Percentiles rank a stretch among this genome's conserved stretches.
phyloP scores from a whole-genome alignment of 1,140 invertebrate species.

The Bombus vancouverensis region DNA sequence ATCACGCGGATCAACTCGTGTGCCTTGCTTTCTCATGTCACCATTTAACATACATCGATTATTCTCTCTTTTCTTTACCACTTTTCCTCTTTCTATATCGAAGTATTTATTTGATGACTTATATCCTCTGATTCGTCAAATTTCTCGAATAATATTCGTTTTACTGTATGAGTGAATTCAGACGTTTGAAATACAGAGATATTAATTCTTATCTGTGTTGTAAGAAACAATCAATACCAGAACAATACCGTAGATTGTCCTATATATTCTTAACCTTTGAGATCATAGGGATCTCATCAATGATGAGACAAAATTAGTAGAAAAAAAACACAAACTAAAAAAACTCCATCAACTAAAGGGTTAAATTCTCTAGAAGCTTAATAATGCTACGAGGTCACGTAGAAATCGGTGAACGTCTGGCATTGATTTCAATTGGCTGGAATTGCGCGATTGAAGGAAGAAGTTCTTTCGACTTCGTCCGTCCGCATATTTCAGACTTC shows the following conservation, averaged over 20 bases:
- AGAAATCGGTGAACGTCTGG: constrained; percentile 25
- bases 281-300: too few species aligned
- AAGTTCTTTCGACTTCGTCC: neutral
- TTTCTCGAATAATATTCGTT: too few species aligned
- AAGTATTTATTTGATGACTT: neutral
- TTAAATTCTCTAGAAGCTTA: neutral
- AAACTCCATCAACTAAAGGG: neutral
- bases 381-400: neutral
- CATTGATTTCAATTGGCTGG: constrained; percentile 23
- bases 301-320: neutral
- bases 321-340: neutral
- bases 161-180: too few species aligned
- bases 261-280: neutral
- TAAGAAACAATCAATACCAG: too few species aligned
- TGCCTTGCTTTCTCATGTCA: constrained; percentile 45
- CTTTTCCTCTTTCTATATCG: neutral
- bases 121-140: neutral
- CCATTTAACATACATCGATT: neutral
- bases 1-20: constrained; percentile 38
- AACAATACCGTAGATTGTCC: too few species aligned
- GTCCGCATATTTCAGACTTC: neutral
- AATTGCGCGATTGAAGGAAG: constrained; percentile 5
- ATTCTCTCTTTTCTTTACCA: neutral
- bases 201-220: too few species aligned
- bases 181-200: too few species aligned